A percentile compares a stretch with the other conserved stretches of the same genome.
These are phyloP conservation scores for Cinclus cinclus DNA, from an alignment of 2,113 vertebrate genomes.

Conservation along the genomic window DNA sequence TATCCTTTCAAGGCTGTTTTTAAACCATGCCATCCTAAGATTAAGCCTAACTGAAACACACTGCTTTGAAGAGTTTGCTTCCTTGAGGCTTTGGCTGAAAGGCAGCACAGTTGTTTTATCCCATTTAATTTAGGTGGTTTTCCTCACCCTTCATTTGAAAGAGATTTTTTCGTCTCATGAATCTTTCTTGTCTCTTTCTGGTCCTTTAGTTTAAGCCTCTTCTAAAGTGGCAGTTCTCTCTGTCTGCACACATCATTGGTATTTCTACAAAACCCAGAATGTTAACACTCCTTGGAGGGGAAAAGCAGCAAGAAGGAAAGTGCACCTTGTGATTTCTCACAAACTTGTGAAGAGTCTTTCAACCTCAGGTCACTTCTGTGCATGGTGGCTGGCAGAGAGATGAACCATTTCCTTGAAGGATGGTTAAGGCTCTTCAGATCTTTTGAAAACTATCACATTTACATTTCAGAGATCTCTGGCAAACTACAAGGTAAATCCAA, in stretches of 20 bases:
- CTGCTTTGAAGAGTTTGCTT: slow-evolving; percentile 46
- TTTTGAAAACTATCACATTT: not conserved
- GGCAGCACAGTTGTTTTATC: slow-evolving; percentile 1
- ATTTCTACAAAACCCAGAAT: slow-evolving; percentile 26
- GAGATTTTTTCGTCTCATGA: not conserved
- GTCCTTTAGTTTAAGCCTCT: slow-evolving; percentile 16
- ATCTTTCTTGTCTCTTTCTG: not conserved
- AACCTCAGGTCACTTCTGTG: not conserved
- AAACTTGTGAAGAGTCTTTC: not conserved
- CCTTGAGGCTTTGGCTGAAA: slow-evolving; percentile 29
- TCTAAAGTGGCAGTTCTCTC: not conserved
- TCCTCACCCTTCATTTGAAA: slow-evolving; percentile 13
- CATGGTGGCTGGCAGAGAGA: not conserved
- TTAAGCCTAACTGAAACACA: slow-evolving; percentile 36
- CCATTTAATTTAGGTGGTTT: not conserved
- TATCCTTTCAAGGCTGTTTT: slow-evolving; percentile 33
- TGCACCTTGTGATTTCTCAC: slow-evolving; percentile 59
- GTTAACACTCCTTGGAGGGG: slow-evolving; percentile 10
- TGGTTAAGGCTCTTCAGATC: slow-evolving; percentile 10
- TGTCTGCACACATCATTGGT: not conserved
- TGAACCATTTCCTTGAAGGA: slow-evolving; percentile 14
- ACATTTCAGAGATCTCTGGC: not conserved
- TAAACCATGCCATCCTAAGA: slow-evolving; percentile 17
- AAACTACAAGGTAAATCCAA: not conserved
- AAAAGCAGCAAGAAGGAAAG: slow-evolving; percentile 63